phyloP scores from a whole-genome alignment of 2,797 vertebrate genomes.

The Okamejei kenojei region DNA sequence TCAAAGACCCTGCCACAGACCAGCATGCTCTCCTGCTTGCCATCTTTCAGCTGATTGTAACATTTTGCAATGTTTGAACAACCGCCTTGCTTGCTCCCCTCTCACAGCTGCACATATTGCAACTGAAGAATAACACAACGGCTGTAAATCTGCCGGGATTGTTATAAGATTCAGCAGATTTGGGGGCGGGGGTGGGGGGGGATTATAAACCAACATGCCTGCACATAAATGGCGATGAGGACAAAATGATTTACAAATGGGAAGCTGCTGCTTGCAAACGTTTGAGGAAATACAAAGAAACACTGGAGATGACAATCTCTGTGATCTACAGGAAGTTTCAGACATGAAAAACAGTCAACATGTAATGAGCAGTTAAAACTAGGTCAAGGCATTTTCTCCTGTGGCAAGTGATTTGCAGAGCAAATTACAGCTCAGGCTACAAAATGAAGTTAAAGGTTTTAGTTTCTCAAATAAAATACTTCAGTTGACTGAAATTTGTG shows the following conservation, averaged over 20 bases:
- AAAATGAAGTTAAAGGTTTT: background rate
- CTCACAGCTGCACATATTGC: background rate
- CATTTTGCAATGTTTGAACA: no score
- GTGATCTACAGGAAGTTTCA: slow-evolving; percentile 7
- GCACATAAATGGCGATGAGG: background rate
- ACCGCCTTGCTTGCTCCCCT: background rate
- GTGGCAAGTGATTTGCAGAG: background rate
- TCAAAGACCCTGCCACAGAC: background rate
- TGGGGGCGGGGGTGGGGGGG: background rate
- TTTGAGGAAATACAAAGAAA: slow-evolving; percentile 13
- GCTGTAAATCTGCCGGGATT: background rate
- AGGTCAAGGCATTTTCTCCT: background rate
- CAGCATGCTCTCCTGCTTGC: no score
- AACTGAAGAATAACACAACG: background rate
- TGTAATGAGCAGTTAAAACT: background rate
- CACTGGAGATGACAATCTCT: slow-evolving; percentile 1
- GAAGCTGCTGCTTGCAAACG: background rate
- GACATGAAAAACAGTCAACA: background rate
- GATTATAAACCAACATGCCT: background rate
- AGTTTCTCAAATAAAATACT: background rate
- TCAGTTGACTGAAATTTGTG: background rate
- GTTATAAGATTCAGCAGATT: background rate
- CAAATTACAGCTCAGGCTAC: background rate
- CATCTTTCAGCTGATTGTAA: background rate
- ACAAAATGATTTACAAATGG: background rate